Percentiles rank a stretch among this genome's conserved stretches.
Evolutionary conservation across 2,797 vertebrate species (phyloP).

Genomic region (Poliocrania exsul): DNA sequence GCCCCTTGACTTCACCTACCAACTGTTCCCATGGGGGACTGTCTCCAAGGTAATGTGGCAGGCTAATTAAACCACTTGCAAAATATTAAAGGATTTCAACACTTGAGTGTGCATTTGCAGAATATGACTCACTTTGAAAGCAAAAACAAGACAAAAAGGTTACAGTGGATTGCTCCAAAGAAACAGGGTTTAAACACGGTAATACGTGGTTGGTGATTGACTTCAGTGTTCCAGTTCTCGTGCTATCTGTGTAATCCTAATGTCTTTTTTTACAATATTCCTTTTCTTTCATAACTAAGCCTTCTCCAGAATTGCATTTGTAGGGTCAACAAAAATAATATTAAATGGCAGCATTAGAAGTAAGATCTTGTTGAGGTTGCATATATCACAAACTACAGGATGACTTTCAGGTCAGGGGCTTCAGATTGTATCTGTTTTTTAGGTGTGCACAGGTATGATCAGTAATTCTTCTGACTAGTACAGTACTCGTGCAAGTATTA

Average conservation of each 20-base stretch:
- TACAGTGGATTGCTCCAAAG: not conserved
- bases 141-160: not conserved
- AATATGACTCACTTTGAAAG: conserved; percentile 34
- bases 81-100: conserved; percentile 28
- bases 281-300: not conserved
- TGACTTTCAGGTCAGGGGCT: not conserved
- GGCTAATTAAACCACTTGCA: conserved; percentile 50
- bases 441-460: not conserved
- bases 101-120: not conserved
- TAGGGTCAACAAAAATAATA: not conserved
- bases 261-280: not conserved
- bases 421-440: not conserved
- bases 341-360: not conserved
- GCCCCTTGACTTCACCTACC: conserved; percentile 94
- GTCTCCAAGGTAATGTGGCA: conserved; percentile 90
- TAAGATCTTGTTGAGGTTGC: not conserved
- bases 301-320: not conserved
- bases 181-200: not conserved
- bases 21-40: conserved; percentile 96
- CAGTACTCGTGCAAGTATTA: not conserved
- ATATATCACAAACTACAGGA: not conserved
- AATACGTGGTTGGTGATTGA: not conserved
- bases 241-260: not conserved
- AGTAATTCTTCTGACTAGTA: not conserved
- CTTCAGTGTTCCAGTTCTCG: not conserved